Evolutionary conservation across 1,140 invertebrate genomes (phyloP), one percentile per base, ranked within the genome.

Genomic region (Phenacoccus solenopsis): DNA sequence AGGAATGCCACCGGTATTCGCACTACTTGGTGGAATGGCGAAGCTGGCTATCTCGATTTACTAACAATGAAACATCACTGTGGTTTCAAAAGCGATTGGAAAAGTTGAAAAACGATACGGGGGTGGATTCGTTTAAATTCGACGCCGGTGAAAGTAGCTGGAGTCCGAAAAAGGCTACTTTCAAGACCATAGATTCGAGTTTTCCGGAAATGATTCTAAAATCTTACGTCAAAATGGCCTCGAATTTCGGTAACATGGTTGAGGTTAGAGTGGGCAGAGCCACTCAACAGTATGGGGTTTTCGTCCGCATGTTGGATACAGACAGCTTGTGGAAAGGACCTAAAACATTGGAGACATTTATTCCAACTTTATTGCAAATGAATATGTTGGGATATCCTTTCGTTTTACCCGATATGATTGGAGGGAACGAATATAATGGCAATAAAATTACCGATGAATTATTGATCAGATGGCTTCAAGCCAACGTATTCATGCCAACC

Each of bases 391-490:
- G 93, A 5, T 96, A 96, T 78, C 84, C 87, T 0, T 87, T 90
- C 74, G 87, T 95, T 4, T 78, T 96, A 1, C 91, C 93, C 0
- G 93, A 96, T 76, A 94, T 96, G 89, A 88, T 98, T 73, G 94
- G 94, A 2, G 94, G 94, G 1, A 95, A 94, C 77, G 89, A 86
- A 0, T 91, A 88, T 75, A 78, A 82, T 13, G 78, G 81, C 35
- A 81, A 82, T 77, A 83, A 80, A 22, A 76, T 74, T 27, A 84
- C 84, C 1, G 86, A 87, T 72, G 90, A 96, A 78, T 80, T 97
- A n/a, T 95, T 90, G 74, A 85, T 96, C 59, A 81, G 94, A 73
- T 98, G 94, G 94, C 78, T 94, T 22, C 89, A 96, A 78, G 87
- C 86, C 1, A 93, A 90, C 72, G 83, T 87, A 0, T 94, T 95